phyloP scores from a whole-genome alignment of 2,888 invertebrate genomes.

The Baronia brevicornis region DNA sequence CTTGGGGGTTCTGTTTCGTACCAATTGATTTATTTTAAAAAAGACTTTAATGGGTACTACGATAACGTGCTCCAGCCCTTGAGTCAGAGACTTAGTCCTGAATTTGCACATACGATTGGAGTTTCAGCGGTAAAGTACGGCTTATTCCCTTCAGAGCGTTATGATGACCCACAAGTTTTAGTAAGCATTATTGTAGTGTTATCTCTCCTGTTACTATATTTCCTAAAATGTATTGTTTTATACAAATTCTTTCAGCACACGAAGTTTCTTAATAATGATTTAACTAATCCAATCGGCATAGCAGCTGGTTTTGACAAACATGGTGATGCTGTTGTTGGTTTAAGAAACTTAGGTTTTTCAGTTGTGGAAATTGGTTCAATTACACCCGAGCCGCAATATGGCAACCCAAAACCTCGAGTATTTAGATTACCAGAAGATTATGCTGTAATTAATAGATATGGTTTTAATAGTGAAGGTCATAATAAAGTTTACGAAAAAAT shows the following conservation, averaged over 20 bases:
- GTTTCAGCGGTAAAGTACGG: slow-evolving; percentile 85
- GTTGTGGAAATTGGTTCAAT: slow-evolving; percentile 97
- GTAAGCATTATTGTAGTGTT: slow-evolving; percentile 53
- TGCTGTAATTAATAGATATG: slow-evolving; percentile 93
- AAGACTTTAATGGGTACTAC: slow-evolving; percentile 88
- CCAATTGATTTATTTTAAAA: slow-evolving; percentile 80
- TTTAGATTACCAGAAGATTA: slow-evolving; percentile 90
- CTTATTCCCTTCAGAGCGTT: slow-evolving; percentile 77
- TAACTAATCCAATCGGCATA: slow-evolving; percentile 95
- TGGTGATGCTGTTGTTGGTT: slow-evolving; percentile 90
- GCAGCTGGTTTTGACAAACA: slow-evolving; percentile 99
- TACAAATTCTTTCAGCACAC: slow-evolving; percentile 72
- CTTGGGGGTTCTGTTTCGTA: slow-evolving; percentile 80
- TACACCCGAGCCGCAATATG: slow-evolving; percentile 94
- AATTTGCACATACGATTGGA: slow-evolving; percentile 87
- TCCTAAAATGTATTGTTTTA: background rate
- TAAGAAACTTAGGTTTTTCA: slow-evolving; percentile 92
- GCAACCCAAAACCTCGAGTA: slow-evolving; percentile 94
- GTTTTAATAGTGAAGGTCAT: slow-evolving; percentile 97
- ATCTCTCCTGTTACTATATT: slow-evolving; percentile 3
- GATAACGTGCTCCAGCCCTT: slow-evolving; percentile 82
- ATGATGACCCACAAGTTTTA: slow-evolving; percentile 78
- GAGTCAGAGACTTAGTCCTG: slow-evolving; percentile 83
- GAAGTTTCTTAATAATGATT: slow-evolving; percentile 80
- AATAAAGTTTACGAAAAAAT: slow-evolving; percentile 82